These are phyloP conservation scores for Chrysolina americana DNA, from an alignment of 2,888 invertebrate genomes.

Conservation along the genomic window DNA sequence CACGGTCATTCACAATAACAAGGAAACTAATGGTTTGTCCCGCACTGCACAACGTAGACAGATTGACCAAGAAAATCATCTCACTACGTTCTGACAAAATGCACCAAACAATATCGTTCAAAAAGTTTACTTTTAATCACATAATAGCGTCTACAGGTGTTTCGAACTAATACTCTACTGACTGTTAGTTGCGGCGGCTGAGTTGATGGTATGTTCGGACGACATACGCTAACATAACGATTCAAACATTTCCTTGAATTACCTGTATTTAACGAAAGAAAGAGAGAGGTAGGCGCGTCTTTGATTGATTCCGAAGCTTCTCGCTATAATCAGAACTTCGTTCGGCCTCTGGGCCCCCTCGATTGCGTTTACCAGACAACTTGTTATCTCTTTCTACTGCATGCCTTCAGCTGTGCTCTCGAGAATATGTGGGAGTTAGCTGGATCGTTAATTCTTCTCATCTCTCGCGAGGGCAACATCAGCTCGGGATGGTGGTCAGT, in stretches of 20 bases:
- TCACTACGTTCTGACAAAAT: conserved; percentile 63
- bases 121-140: conserved; percentile 66
- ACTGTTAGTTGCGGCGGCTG: conserved; percentile 68
- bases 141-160: conserved; percentile 71
- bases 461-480: conserved; percentile 63
- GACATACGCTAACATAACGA: conserved; percentile 53
- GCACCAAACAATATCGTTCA: conserved; percentile 61
- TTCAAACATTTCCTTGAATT: conserved; percentile 47
- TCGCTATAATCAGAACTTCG: conserved; percentile 68
- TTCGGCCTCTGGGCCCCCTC: conserved; percentile 79
- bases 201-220: conserved; percentile 63
- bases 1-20: conserved; percentile 54
- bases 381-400: conserved; percentile 58
- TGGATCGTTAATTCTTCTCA: conserved; percentile 59
- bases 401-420: conserved; percentile 30
- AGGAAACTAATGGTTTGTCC: conserved; percentile 57
- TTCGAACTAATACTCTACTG: conserved; percentile 71
- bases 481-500: conserved; percentile 66
- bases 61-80: conserved; percentile 64
- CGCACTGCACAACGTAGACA: conserved; percentile 65
- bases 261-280: conserved; percentile 51
- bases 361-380: conserved; percentile 73
- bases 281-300: conserved; percentile 57
- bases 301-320: conserved; percentile 59
- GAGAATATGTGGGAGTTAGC: conserved; percentile 59